Evolutionary conservation across 2,888 invertebrate genomes (phyloP).

Genomic region (Carpatolechia fugitivella): DNA sequence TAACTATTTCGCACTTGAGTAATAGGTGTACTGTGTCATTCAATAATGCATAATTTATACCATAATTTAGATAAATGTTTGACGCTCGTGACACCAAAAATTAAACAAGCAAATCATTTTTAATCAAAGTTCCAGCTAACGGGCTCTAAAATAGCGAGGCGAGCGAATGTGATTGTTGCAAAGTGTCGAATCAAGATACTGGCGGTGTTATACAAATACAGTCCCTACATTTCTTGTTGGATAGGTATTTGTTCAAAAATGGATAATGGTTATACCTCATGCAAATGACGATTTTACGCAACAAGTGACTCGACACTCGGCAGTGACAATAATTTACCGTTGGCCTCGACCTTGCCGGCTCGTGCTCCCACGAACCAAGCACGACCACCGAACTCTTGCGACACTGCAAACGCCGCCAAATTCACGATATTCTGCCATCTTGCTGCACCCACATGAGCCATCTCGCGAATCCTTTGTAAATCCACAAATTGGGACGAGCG

Average conservation of each 20-base stretch:
- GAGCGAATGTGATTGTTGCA: background rate
- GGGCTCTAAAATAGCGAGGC: too few relatives aligned
- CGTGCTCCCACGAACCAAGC: conserved; percentile 42
- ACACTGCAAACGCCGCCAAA: conserved; percentile 38
- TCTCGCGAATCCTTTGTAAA: conserved; percentile 59
- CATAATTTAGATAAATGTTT: conserved; percentile 38
- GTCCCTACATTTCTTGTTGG: background rate
- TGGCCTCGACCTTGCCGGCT: conserved; percentile 67
- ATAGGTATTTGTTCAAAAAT: too few relatives aligned
- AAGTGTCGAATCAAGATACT: background rate
- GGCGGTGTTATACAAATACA: background rate
- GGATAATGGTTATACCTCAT: conserved; percentile 23
- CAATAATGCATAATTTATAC: conserved; percentile 36
- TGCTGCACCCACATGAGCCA: conserved; percentile 56
- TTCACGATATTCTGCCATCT: conserved; percentile 36
- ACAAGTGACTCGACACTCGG: conserved; percentile 38
- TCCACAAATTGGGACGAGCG: conserved; percentile 65
- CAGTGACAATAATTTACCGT: conserved; percentile 55
- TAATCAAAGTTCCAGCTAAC: too few relatives aligned
- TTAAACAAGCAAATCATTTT: too few relatives aligned
- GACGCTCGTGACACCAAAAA: conserved; percentile 14
- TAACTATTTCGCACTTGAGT: conserved; percentile 45
- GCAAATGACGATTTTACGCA: conserved; percentile 54
- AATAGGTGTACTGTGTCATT: conserved; percentile 37
- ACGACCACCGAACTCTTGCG: conserved; percentile 38